Evolutionary conservation across 1,140 invertebrate genomes (phyloP).

Genomic region (Drosophila pseudoobscura): DNA sequence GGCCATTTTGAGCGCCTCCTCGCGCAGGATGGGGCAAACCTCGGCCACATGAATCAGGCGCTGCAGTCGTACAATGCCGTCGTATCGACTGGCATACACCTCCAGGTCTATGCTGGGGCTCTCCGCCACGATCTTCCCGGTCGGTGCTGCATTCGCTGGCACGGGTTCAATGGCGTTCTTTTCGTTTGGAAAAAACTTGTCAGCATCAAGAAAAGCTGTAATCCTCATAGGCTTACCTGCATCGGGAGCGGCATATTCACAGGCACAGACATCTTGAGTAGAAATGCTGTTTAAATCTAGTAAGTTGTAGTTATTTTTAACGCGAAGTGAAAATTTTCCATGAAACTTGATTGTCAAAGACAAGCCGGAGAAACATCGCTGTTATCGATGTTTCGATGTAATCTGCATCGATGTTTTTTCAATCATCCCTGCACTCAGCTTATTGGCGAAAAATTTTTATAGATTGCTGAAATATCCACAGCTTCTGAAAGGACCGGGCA

Average conservation of each 20-base stretch:
- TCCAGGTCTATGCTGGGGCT: constrained; percentile 97
- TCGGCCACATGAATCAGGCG: constrained; percentile 97
- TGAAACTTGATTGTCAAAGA: constrained; percentile 12
- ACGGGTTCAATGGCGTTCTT: constrained; percentile 94
- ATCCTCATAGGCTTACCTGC: constrained; percentile 44
- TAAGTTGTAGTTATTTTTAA: constrained; percentile 8
- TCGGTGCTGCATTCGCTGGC: constrained; percentile 94
- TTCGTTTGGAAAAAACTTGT: constrained; percentile 21
- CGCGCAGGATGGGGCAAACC: constrained; percentile 94
- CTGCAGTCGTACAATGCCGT: constrained; percentile 94
- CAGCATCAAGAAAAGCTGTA: not conserved
- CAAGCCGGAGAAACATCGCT: no score
- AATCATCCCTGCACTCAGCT: no score
- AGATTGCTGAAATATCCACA: no score
- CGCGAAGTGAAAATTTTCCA: not conserved
- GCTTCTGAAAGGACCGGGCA: no score
- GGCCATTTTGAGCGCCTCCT: constrained; percentile 97
- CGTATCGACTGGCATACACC: constrained; percentile 95
- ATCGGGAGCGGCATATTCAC: constrained; percentile 62
- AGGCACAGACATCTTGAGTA: constrained; percentile 62
- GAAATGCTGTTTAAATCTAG: constrained; percentile 12
- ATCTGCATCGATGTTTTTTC: no score
- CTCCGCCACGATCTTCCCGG: constrained; percentile 95
- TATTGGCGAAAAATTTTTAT: no score
- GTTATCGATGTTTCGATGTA: no score